Evolutionary conservation across 2,888 invertebrate species (phyloP).

Genomic region (Scelioninae gen. 1): DNA sequence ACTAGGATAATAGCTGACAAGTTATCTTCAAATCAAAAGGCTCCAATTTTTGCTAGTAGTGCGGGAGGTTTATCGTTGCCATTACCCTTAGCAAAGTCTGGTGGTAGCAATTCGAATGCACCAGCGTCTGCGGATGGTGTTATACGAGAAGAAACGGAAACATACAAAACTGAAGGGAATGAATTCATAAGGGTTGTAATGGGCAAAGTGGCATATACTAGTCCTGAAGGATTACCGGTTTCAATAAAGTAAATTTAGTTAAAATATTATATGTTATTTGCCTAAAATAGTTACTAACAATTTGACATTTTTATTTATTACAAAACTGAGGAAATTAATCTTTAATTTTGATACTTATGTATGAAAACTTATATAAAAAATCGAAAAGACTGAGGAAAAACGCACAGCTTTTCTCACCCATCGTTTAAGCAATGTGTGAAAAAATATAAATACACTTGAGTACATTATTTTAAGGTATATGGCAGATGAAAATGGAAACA

Average conservation of each 20-base stretch:
- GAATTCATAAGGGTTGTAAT: slow-evolving; percentile 78
- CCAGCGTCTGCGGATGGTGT: slow-evolving; percentile 74
- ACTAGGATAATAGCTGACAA: slow-evolving; percentile 74
- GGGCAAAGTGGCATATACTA: slow-evolving; percentile 80
- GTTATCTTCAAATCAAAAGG: slow-evolving; percentile 78
- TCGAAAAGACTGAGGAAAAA: too few species aligned
- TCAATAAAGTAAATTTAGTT: slow-evolving; percentile 78
- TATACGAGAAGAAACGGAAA: slow-evolving; percentile 77
- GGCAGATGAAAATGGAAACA: slow-evolving; percentile 82
- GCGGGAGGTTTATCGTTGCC: slow-evolving; percentile 79
- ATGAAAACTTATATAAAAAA: too few species aligned
- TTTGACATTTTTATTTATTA: too few species aligned
- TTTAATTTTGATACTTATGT: neutral
- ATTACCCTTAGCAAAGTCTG: slow-evolving; percentile 72
- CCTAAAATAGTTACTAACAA: neutral
- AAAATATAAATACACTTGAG: too few species aligned
- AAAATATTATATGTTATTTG: neutral
- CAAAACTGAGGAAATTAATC: too few species aligned
- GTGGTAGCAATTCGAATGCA: slow-evolving; percentile 41
- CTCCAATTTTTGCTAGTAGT: slow-evolving; percentile 79
- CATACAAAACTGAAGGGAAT: slow-evolving; percentile 79
- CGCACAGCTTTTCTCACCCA: too few species aligned
- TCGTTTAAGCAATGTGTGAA: too few species aligned
- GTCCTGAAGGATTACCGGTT: slow-evolving; percentile 82
- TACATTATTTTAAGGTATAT: slow-evolving; percentile 75